phyloP scores from a whole-genome alignment of 1,140 invertebrate genomes.

The Diachasma alloeum region DNA sequence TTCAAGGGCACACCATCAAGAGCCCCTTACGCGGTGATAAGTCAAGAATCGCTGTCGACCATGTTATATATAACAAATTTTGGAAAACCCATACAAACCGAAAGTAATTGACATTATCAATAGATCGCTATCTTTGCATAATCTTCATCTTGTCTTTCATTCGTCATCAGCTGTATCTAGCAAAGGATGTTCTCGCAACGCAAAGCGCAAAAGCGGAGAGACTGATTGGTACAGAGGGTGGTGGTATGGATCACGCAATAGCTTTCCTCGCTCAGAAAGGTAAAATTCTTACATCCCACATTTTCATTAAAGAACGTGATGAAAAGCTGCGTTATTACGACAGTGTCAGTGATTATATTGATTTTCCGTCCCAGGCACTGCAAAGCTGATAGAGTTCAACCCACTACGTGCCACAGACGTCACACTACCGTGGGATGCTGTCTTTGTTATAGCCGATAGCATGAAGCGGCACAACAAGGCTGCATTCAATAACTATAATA shows the following conservation, averaged over 20 bases:
- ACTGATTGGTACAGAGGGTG: constrained; percentile 95
- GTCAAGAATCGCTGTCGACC: too few relatives aligned
- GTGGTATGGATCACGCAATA: constrained; percentile 99
- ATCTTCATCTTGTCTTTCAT: neutral
- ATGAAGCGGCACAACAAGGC: constrained; percentile 93
- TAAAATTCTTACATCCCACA: constrained; percentile 43
- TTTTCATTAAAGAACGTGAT: constrained; percentile 3
- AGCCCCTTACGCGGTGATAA: too few relatives aligned
- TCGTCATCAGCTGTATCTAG: constrained; percentile 55
- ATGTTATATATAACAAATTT: too few relatives aligned
- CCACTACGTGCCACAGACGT: constrained; percentile 85
- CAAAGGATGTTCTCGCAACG: constrained; percentile 82
- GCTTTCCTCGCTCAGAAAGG: constrained; percentile 90
- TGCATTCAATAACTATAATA: constrained; percentile 88
- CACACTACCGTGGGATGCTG: constrained; percentile 78
- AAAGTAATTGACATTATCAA: too few relatives aligned
- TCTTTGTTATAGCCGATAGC: constrained; percentile 95
- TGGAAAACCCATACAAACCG: too few relatives aligned
- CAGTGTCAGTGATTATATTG: constrained; percentile 2
- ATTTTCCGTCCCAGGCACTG: constrained; percentile 69
- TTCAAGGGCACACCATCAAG: too few relatives aligned
- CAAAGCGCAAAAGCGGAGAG: constrained; percentile 89
- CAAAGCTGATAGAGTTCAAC: constrained; percentile 94
- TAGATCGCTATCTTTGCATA: neutral
- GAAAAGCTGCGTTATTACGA: neutral